Percentiles rank a stretch among this genome's conserved stretches.
phyloP scores from a whole-genome alignment of 2,797 vertebrate species.

The Coregonus suidteri region DNA sequence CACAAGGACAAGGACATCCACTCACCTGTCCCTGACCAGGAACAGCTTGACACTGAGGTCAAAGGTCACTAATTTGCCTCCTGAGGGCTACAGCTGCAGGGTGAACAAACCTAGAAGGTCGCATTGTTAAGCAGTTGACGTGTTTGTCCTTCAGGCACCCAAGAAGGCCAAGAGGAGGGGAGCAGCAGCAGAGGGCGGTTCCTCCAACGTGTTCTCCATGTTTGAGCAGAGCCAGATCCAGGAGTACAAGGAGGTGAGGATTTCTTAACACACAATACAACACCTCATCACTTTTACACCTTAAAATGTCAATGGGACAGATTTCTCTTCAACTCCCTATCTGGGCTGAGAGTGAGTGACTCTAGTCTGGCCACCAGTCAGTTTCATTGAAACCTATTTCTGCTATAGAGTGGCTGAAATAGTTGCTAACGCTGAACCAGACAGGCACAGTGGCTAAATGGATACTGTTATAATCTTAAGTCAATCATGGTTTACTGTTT shows the following conservation, averaged over 20 bases:
- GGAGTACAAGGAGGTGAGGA: conserved; percentile 82
- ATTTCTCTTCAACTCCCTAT: background rate
- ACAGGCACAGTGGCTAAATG: background rate
- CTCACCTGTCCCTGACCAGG: background rate
- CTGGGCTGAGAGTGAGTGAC: background rate
- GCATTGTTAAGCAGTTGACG: background rate
- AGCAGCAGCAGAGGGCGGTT: conserved; percentile 76
- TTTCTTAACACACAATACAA: background rate
- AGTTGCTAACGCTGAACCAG: background rate
- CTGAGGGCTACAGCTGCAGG: background rate
- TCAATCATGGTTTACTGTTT: background rate
- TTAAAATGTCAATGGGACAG: background rate
- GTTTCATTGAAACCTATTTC: background rate
- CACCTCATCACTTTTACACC: background rate
- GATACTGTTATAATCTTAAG: conserved; percentile 9
- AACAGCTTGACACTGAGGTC: background rate
- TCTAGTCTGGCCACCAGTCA: background rate
- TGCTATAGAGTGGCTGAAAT: background rate
- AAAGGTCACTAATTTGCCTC: background rate
- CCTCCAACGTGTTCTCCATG: conserved; percentile 83
- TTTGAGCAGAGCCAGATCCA: conserved; percentile 85
- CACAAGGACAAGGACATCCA: conserved; percentile 3
- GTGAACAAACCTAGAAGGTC: background rate
- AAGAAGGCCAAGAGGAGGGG: conserved; percentile 91
- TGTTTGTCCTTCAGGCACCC: conserved; percentile 79